Conservation (phyloP, 2,113 vertebrate genomes). For the Terrapene triunguis region DNA sequence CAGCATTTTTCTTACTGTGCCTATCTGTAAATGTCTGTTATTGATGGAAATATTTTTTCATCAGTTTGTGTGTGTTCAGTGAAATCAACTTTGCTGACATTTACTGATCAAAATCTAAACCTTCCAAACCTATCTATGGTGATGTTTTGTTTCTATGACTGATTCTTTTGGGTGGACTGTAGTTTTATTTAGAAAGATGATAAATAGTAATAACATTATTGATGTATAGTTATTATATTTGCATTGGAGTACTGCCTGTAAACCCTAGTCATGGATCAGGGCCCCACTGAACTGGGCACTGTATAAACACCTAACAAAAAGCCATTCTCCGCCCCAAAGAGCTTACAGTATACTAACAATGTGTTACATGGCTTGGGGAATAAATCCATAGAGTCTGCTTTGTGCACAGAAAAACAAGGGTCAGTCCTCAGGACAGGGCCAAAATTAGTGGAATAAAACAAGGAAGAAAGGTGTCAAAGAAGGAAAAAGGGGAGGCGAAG, state of each 20-base stretch:
- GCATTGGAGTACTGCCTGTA: background rate
- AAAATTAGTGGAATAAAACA: background rate
- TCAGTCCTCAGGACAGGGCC: background rate
- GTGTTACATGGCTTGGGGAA: background rate
- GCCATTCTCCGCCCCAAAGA: background rate
- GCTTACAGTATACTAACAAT: background rate
- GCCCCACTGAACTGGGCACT: no score
- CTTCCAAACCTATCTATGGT: background rate
- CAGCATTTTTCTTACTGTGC: background rate
- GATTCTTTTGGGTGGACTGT: accelerated
- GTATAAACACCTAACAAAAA: background rate
- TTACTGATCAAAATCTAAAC: background rate
- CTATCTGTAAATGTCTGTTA: background rate
- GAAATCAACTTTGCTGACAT: background rate
- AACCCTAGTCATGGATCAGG: background rate
- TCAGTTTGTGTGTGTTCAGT: background rate
- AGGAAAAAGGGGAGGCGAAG: accelerated
- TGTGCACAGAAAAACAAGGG: background rate
- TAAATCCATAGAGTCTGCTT: background rate
- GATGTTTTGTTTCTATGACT: background rate
- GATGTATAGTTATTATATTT: background rate
- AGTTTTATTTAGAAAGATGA: background rate
- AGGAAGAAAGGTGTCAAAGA: background rate
- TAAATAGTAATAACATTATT: background rate
- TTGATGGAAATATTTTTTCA: background rate